phyloP scores from a whole-genome alignment of 2,797 vertebrate species.

The Propithecus perrieri region DNA sequence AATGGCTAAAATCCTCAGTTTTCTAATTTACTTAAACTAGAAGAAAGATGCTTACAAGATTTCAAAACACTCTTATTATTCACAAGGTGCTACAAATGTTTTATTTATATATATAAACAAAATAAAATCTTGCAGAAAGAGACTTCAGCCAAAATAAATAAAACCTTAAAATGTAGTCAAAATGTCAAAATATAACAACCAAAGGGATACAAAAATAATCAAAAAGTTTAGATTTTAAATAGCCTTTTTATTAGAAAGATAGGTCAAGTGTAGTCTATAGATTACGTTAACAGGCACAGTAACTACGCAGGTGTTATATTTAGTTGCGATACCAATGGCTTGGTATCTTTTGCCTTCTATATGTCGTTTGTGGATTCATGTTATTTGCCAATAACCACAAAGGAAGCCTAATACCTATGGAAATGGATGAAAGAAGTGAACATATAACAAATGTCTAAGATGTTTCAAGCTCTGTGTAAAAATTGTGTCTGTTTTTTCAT shows the following conservation, averaged over 20 bases:
- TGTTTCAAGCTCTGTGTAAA: background rate
- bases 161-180: background rate
- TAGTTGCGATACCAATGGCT: background rate
- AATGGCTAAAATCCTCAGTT: background rate
- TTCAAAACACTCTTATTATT: constrained; percentile 34
- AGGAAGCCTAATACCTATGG: background rate
- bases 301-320: background rate
- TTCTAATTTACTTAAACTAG: background rate
- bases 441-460: background rate
- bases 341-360: background rate
- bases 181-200: background rate
- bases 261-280: background rate
- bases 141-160: background rate
- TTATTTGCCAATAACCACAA: background rate
- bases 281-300: background rate
- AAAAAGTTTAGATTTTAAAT: background rate
- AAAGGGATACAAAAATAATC: background rate
- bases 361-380: background rate
- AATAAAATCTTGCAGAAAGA: background rate
- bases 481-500: background rate
- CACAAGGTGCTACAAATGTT: background rate
- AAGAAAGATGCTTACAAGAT: background rate
- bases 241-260: background rate
- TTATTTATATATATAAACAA: background rate
- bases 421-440: background rate